Base-by-base conservation (phyloP, 2,797 vertebrate species). In the Tachyglossus aculeatus region DNA sequence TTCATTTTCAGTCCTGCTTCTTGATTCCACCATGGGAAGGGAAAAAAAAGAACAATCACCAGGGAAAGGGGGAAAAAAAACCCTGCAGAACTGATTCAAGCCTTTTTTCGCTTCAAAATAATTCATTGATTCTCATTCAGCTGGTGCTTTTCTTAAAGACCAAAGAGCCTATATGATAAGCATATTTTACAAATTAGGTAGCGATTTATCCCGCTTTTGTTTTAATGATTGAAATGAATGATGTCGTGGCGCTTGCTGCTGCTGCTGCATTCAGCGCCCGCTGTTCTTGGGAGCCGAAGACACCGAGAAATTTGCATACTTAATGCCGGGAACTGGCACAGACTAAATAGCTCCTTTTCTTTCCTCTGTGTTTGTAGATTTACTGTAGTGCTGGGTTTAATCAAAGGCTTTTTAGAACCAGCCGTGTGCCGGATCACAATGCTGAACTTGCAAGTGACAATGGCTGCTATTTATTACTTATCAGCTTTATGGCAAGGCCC, bases 181-280 rank as follows among this genome's bases (percentile, higher is more conserved):
- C 93, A 94, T 94, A 94, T 94, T 95, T 95, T 93, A 92, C 93
- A 94, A 93, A 94, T 95, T 94, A 94, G 93, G 91, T 93, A 92
- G 89, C 92, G 87, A 91, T 93, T 92, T 93, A 94, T 92, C 92
- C 93, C 89, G 92, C 90, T 93, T 95, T 95, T 95, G 94, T 94
- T 95, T 94, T 93, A 94, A 95, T 93, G 94, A 94, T 95, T 95
- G 94, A 93, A 95, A 95, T 94, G 94, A 95, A 95, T 93, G 92
- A 94, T 93, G 94, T 94, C 91, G 90, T 94, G 91, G 83, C 65
- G 92, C 84, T 83, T 64, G 81, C 85, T 80, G 83, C 83, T 81
- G 77, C 83, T 82, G 80, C 85, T 74, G 74, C 82, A 86, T 88
- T 88, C 88, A 88, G 77, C 81, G 74, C 88, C 87, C 85, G 87